Evolutionary conservation across 2,797 vertebrate genomes (phyloP), one percentile per base, ranked within the genome.

Genomic region (Bradypodion pumilum): DNA sequence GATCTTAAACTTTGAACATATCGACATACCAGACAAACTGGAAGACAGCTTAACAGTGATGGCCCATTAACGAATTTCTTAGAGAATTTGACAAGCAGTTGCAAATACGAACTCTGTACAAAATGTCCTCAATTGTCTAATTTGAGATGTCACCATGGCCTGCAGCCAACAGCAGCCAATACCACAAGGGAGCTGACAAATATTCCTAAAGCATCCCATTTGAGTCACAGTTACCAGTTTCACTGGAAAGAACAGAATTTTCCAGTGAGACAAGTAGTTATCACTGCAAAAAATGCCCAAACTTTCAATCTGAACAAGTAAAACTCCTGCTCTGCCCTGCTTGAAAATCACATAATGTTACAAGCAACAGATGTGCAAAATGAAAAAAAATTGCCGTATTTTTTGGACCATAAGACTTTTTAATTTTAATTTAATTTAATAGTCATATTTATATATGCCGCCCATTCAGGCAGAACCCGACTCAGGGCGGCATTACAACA

Each of bases 21-120:
- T 0, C 12, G n/a, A 62, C 19, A 86, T 79, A 74, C 73, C 87
- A 83, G 76, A 25, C 82, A 80, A 70, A 29, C 21, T 66, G 75
- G 40, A 29, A 49, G 84, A 65, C 0, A 0, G 27, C 5, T 40
- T 72, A 89, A 74, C 82, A 86, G 79, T 66, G 21, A 83, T 62
- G 80, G 40, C 52, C 32, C 37, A 84, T 90, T 88, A 68, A n/a
- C 60, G 89, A 56, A 29, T 19, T 0, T 10, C 29, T 46, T 90
- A 56, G 66, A 10, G 29, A 65, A 69, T 82, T 3, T 65, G 80
- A 85, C 79, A 65, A 87, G 19, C 80, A 49, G 52, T 35, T 40
- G 74, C 37, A 81, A 49, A n/a, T 37, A 62, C 72, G 1, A 0
- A 42, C 66, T 80, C 62, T 27, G 13, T 0, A 0, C 25, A 25